phyloP scores from a whole-genome alignment of 1,140 invertebrate species.

The Penaeus vannamei region DNA sequence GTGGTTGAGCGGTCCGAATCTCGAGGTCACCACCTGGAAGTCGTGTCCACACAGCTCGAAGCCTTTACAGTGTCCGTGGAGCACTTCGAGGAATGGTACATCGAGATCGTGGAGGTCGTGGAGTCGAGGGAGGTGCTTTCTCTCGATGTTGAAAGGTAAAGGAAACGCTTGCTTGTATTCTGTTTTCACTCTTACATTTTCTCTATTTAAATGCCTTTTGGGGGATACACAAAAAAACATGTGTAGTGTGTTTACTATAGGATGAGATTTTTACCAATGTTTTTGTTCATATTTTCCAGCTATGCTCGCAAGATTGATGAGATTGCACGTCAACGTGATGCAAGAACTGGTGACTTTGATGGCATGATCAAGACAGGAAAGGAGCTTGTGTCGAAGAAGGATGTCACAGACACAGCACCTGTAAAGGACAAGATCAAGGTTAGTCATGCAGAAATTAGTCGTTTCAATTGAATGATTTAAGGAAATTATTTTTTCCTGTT shows the following conservation, averaged over 20 bases:
- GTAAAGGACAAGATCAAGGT: slow-evolving; percentile 90
- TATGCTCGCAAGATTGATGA: slow-evolving; percentile 77
- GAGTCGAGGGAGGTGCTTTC: slow-evolving; percentile 82
- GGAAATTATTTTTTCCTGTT: not conserved
- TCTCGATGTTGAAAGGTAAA: slow-evolving; percentile 80
- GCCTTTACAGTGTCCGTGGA: slow-evolving; percentile 79
- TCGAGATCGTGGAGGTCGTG: slow-evolving; percentile 80
- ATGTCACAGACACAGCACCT: slow-evolving; percentile 87
- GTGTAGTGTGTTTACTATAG: not conserved
- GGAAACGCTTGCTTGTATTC: not conserved
- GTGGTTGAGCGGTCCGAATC: slow-evolving; percentile 84
- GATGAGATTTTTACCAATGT: not conserved
- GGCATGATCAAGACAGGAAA: slow-evolving; percentile 86
- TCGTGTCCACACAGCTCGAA: slow-evolving; percentile 81
- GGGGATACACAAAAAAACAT: too few relatives aligned
- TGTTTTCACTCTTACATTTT: too few relatives aligned
- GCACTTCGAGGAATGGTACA: slow-evolving; percentile 72
- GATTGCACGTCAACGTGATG: slow-evolving; percentile 74
- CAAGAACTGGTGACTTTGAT: slow-evolving; percentile 80
- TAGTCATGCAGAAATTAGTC: slow-evolving; percentile 43
- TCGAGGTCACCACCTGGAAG: slow-evolving; percentile 85
- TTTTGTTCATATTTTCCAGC: slow-evolving; percentile 37
- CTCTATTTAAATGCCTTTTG: too few relatives aligned
- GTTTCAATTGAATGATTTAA: not conserved
- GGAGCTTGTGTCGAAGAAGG: slow-evolving; percentile 87